phyloP scores from a whole-genome alignment of 2,797 vertebrate species.

The Crocodylus rhombifer region DNA sequence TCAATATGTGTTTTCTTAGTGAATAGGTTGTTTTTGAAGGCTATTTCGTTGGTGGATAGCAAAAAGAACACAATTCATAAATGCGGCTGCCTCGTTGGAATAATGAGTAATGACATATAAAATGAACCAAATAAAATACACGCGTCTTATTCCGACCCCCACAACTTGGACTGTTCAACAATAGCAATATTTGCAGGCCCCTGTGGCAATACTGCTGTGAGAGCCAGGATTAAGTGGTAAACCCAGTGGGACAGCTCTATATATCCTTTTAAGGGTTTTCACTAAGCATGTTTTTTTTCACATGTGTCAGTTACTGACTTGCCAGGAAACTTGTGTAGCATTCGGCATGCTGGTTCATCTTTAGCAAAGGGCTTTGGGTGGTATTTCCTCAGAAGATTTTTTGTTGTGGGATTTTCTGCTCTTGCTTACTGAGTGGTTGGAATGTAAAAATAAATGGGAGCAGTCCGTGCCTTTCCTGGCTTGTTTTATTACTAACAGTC shows the following conservation, averaged over 20 bases:
- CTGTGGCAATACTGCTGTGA: slow-evolving; percentile 2
- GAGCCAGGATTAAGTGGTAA: neutral
- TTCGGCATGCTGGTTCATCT: neutral
- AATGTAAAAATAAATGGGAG: neutral
- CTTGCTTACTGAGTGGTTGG: neutral
- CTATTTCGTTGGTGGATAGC: neutral
- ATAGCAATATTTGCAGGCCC: neutral
- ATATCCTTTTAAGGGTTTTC: neutral
- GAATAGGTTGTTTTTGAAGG: neutral
- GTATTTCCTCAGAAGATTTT: neutral
- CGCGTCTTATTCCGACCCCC: neutral
- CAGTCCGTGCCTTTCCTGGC: neutral
- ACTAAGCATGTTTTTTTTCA: slow-evolving; percentile 11
- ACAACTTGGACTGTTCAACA: neutral
- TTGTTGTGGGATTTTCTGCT: neutral
- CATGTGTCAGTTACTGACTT: neutral
- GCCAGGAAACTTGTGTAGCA: neutral
- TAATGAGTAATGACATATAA: slow-evolving; percentile 29
- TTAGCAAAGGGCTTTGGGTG: neutral
- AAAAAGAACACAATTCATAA: slow-evolving; percentile 3
- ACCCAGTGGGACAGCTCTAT: neutral
- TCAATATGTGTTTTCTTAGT: neutral
- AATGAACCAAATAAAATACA: neutral
- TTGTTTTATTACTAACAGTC: neutral
- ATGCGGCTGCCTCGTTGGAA: neutral